A percentile compares a stretch with the other conserved stretches of the same genome.
Conservation (phyloP, 2,888 invertebrate genomes). For the Metacarcinus magister region DNA sequence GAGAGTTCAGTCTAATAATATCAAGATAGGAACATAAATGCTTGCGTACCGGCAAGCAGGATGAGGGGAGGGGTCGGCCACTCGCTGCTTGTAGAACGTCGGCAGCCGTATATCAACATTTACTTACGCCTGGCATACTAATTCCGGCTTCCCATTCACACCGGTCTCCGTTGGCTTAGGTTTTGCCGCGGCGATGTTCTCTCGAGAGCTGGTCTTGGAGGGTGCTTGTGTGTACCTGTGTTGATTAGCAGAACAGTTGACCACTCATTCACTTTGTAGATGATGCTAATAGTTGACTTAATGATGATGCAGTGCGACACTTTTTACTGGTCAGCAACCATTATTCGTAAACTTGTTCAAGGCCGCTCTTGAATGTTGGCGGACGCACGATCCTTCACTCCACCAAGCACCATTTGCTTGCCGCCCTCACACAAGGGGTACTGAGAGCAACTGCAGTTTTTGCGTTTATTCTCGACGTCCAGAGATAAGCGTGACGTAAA, state of each 20-base stretch:
- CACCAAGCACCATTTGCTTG: not conserved
- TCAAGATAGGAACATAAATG: not conserved
- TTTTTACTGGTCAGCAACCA: slow-evolving; percentile 39
- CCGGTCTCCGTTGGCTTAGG: slow-evolving; percentile 34
- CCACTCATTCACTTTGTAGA: not conserved
- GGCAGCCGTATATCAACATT: slow-evolving; percentile 58
- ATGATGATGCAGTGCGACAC: slow-evolving; percentile 28
- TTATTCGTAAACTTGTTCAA: slow-evolving; percentile 61
- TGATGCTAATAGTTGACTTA: not conserved
- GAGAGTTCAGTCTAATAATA: slow-evolving; percentile 3
- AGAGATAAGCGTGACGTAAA: not conserved
- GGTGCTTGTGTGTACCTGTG: not conserved
- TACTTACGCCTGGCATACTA: slow-evolving; percentile 44
- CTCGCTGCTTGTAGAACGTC: slow-evolving; percentile 52
- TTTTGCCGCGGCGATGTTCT: not conserved
- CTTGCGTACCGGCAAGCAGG: slow-evolving; percentile 40
- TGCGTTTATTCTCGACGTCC: not conserved
- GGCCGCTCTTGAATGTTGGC: slow-evolving; percentile 18
- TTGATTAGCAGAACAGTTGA: not conserved
- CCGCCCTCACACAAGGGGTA: not conserved
- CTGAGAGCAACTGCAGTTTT: not conserved
- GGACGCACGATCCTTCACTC: slow-evolving; percentile 52
- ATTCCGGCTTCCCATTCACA: slow-evolving; percentile 56
- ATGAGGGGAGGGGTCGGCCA: not conserved
- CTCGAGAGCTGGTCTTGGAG: not conserved